These are phyloP conservation scores for Allacma fusca DNA, from an alignment of 2,888 invertebrate species.

Conservation along the genomic window DNA sequence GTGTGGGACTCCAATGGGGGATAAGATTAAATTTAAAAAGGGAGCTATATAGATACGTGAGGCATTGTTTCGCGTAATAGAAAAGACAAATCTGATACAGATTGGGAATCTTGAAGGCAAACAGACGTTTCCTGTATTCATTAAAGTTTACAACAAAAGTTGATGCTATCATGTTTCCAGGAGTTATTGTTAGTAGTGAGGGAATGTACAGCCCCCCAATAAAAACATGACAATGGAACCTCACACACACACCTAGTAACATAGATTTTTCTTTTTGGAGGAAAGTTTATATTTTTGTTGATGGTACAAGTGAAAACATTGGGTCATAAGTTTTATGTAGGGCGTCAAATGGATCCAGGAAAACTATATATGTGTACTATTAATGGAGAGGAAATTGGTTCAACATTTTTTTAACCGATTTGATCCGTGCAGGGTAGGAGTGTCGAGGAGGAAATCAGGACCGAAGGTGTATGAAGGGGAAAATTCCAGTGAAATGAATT, in stretches of 20 bases:
- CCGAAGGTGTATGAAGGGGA: background rate
- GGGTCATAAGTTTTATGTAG: background rate
- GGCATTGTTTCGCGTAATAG: background rate
- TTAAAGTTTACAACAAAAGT: background rate
- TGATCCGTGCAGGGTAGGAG: background rate
- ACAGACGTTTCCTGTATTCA: background rate
- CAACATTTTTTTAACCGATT: constrained; percentile 23
- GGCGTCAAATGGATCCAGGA: constrained; percentile 15
- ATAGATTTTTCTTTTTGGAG: constrained; percentile 29
- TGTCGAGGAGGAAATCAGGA: background rate
- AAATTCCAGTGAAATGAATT: constrained; percentile 22
- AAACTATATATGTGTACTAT: background rate
- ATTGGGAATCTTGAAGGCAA: too few relatives aligned
- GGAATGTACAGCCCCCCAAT: background rate
- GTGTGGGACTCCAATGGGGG: too few relatives aligned
- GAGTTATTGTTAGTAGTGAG: background rate
- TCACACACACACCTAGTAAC: constrained; percentile 22
- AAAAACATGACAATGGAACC: background rate
- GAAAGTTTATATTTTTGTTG: too few relatives aligned
- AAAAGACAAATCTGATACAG: background rate
- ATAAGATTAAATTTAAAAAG: too few relatives aligned
- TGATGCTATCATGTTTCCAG: background rate
- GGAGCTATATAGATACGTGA: too few relatives aligned
- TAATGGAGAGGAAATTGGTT: constrained; percentile 18
- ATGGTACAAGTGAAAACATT: too few relatives aligned